Evolutionary conservation across 2,797 vertebrate genomes (phyloP).

Genomic region (Channa striata): DNA sequence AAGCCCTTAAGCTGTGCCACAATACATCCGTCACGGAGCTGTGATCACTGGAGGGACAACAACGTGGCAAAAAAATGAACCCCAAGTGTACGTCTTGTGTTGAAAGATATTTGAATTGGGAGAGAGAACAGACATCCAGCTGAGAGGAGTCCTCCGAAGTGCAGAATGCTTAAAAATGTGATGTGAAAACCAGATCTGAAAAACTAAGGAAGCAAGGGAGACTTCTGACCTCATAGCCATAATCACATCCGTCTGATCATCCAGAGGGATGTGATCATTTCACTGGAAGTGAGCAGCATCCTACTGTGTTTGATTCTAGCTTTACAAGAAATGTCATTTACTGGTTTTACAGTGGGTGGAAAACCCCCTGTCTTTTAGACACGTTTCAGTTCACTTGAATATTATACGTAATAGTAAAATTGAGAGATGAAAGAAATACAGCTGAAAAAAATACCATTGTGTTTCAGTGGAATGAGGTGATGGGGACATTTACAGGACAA

Average conservation of each 20-base stretch:
- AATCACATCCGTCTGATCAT: conserved; percentile 25
- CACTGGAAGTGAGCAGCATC: conserved; percentile 37
- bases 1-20: conserved; percentile 42
- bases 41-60: conserved; percentile 38
- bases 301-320: conserved; percentile 25
- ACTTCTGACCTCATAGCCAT: conserved; percentile 30
- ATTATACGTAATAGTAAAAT: background rate
- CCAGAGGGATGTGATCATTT: conserved; percentile 33
- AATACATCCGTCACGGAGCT: conserved; percentile 35
- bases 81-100: conserved; percentile 27
- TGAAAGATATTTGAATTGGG: conserved; percentile 64
- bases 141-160: conserved; percentile 55
- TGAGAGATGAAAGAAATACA: background rate
- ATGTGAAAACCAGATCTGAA: conserved; percentile 68
- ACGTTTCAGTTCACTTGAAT: background rate
- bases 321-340: conserved; percentile 37
- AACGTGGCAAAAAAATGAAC: conserved; percentile 42
- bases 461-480: conserved; percentile 12
- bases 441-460: background rate
- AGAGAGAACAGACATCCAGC: conserved; percentile 50
- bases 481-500: conserved; percentile 24
- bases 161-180: conserved; percentile 48
- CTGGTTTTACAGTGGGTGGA: conserved; percentile 26
- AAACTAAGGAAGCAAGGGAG: conserved; percentile 49
- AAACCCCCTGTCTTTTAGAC: conserved; percentile 10